A percentile compares a stretch with the other conserved stretches of the same genome.
Conservation (phyloP, 2,797 vertebrate species). For the Cynopterus sphinx region DNA sequence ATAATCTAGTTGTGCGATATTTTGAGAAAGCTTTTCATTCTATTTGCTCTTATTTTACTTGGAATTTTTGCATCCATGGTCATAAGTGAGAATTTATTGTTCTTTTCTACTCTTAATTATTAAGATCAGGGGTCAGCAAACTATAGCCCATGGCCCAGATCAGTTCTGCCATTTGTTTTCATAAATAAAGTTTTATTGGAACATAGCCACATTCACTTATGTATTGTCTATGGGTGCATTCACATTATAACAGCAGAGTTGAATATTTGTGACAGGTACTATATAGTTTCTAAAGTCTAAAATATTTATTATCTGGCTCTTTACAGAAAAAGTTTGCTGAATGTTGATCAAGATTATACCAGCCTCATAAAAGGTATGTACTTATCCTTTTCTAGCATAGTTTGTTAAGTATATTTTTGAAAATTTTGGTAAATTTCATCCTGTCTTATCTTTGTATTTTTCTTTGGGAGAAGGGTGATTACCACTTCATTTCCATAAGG, state of each 20-base stretch:
- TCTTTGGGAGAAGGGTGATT: neutral
- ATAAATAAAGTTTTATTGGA: neutral
- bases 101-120: conserved; percentile 6
- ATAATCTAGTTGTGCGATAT: neutral
- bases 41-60: neutral
- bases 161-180: neutral
- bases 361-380: neutral
- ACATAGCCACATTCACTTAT: neutral
- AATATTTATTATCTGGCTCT: neutral
- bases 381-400: neutral
- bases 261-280: neutral
- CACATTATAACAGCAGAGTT: neutral
- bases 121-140: neutral
- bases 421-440: neutral
- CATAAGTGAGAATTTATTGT: neutral
- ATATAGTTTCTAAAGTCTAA: neutral
- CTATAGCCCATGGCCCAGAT: neutral
- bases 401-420: neutral
- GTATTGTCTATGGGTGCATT: neutral
- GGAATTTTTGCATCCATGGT: neutral
- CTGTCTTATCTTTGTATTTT: neutral
- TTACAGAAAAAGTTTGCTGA: neutral
- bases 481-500: neutral
- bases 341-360: neutral
- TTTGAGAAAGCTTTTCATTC: neutral